A percentile compares a stretch with the other conserved stretches of the same genome.
These are phyloP conservation scores for Phalacrocorax carbo DNA, from an alignment of 2,113 vertebrate species.

Conservation along the genomic window DNA sequence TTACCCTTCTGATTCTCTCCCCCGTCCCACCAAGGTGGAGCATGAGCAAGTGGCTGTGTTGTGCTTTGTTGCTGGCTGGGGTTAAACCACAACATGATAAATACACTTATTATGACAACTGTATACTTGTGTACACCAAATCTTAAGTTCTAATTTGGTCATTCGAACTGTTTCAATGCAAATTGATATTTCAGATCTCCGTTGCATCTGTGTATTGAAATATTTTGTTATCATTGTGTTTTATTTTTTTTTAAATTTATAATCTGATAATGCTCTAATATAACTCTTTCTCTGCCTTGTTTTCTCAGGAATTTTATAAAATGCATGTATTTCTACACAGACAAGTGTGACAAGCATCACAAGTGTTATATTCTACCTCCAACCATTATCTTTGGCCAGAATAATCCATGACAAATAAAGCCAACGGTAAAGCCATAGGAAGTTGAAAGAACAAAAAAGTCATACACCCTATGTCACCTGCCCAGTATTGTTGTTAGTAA, in stretches of 20 bases:
- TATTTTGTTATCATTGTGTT: not conserved
- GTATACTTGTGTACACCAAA: not conserved
- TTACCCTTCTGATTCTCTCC: too few species aligned
- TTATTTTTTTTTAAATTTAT: not conserved
- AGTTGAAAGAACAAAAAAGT: not conserved
- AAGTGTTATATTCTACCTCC: not conserved
- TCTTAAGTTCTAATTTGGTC: not conserved
- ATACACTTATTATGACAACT: not conserved
- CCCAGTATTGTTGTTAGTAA: not conserved
- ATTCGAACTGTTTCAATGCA: not conserved
- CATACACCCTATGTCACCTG: not conserved
- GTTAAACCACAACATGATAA: not conserved
- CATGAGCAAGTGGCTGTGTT: too few species aligned
- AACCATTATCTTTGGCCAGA: not conserved
- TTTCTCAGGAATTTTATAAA: not conserved
- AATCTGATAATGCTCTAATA: not conserved
- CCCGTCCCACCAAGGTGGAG: too few species aligned
- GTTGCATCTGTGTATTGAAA: not conserved
- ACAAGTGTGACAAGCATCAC: not conserved
- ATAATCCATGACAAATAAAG: not conserved
- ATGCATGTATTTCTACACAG: not conserved
- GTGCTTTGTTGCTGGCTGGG: too few species aligned
- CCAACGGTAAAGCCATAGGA: not conserved
- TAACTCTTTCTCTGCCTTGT: not conserved
- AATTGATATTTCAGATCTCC: not conserved